phyloP scores from a whole-genome alignment of 2,113 vertebrate genomes.

The Pyrgilauda ruficollis region DNA sequence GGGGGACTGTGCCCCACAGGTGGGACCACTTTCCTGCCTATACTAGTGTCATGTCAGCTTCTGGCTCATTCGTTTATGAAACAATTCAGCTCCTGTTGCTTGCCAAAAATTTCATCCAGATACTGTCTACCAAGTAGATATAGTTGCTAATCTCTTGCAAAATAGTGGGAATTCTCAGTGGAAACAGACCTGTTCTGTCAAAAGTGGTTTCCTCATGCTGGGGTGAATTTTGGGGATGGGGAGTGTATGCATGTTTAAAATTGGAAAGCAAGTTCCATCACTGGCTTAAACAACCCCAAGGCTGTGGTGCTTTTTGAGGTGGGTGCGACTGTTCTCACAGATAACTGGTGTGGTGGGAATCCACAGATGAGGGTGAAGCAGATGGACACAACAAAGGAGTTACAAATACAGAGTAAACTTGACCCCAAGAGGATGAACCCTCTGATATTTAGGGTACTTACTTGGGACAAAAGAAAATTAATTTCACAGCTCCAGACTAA shows the following conservation, averaged over 20 bases:
- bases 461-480: background rate
- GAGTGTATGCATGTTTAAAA: background rate
- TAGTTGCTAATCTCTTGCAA: background rate
- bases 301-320: background rate
- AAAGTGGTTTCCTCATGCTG: background rate
- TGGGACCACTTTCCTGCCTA: background rate
- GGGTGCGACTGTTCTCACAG: background rate
- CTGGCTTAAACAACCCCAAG: background rate
- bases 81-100: background rate
- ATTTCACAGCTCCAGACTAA: background rate
- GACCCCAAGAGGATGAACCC: background rate
- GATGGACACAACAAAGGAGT: background rate
- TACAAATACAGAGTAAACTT: background rate
- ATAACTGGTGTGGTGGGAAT: background rate
- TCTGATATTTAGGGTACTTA: background rate
- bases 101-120: background rate
- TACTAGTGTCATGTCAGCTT: background rate
- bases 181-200: background rate
- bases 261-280: background rate
- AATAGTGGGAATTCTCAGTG: background rate
- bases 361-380: background rate
- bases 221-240: background rate
- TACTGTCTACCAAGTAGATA: background rate
- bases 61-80: background rate
- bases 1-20: fast-evolving